These are phyloP conservation scores for Argyra leucocephala DNA, from an alignment of 2,888 invertebrate species.

Conservation along the genomic window DNA sequence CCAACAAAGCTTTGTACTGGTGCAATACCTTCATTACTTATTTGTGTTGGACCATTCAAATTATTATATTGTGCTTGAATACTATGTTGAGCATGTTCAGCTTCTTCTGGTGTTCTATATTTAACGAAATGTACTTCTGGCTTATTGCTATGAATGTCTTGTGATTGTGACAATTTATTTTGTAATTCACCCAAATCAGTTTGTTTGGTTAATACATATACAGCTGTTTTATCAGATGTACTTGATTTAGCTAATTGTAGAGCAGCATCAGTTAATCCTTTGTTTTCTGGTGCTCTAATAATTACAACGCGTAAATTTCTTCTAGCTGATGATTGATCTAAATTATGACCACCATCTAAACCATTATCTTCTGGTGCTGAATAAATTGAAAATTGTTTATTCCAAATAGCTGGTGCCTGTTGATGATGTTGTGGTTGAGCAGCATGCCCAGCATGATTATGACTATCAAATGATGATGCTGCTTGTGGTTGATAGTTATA, in stretches of 20 bases:
- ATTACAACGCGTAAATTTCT: conserved; percentile 34
- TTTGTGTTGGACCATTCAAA: conserved; percentile 28
- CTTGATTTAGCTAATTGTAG: conserved; percentile 34
- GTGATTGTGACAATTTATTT: conserved; percentile 27
- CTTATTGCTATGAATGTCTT: conserved; percentile 29
- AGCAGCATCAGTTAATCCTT: conserved; percentile 32
- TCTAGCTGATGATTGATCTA: conserved; percentile 27
- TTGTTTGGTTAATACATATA: conserved; percentile 38
- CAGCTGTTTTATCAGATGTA: conserved; percentile 36
- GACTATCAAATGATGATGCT: not conserved
- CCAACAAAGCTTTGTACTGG: conserved; percentile 38
- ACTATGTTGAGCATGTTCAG: conserved; percentile 32
- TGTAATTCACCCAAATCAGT: conserved; percentile 31
- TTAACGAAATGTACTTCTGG: conserved; percentile 39
- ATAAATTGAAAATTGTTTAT: conserved; percentile 33
- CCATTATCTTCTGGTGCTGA: conserved; percentile 33
- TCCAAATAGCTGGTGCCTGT: conserved; percentile 10
- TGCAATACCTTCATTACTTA: conserved; percentile 32
- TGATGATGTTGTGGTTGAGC: not conserved
- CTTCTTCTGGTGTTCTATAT: conserved; percentile 37
- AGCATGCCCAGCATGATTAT: not conserved
- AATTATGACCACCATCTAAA: conserved; percentile 27
- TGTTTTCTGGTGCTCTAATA: conserved; percentile 38
- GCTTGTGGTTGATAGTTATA: conserved; percentile 1
- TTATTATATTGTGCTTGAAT: conserved; percentile 34